These are phyloP conservation scores for Muricea muricata DNA, from an alignment of 92 coral and sea anemone species.

Conservation along the genomic window DNA sequence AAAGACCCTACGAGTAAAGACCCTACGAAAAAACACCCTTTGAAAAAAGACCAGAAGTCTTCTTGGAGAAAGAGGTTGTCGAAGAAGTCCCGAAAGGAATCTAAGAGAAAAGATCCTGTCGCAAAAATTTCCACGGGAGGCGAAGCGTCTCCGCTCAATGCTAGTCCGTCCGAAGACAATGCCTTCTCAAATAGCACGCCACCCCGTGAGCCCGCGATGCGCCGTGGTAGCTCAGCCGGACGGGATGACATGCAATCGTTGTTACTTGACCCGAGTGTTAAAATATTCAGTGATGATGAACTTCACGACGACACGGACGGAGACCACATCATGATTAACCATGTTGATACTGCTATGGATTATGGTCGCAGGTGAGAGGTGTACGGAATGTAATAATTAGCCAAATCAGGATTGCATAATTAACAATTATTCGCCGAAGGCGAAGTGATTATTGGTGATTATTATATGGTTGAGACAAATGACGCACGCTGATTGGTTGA, in stretches of 20 bases:
- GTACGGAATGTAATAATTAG: neutral
- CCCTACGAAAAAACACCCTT: neutral
- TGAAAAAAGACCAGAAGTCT: neutral
- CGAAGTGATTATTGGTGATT: too few species aligned
- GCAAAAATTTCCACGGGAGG: neutral
- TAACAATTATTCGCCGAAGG: too few species aligned
- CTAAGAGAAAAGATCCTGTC: neutral
- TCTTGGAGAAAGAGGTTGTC: neutral
- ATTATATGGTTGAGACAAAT: too few species aligned
- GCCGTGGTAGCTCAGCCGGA: neutral
- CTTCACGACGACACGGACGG: conserved; percentile 38
- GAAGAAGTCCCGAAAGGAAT: neutral
- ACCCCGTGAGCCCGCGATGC: neutral
- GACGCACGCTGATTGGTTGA: too few species aligned
- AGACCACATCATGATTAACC: conserved; percentile 32
- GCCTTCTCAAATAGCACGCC: neutral
- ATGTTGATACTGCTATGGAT: conserved; percentile 26
- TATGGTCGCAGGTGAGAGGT: conserved; percentile 5
- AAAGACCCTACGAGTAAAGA: neutral
- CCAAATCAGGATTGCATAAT: too few species aligned
- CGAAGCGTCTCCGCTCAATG: neutral
- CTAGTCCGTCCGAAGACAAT: neutral
- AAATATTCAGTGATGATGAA: conserved; percentile 37
- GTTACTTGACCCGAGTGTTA: conserved; percentile 39
- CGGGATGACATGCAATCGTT: conserved; percentile 8